Conservation (phyloP, 30 jellyfish, hydroid and myxozoan species). For the Phacellophora camtschatica region DNA sequence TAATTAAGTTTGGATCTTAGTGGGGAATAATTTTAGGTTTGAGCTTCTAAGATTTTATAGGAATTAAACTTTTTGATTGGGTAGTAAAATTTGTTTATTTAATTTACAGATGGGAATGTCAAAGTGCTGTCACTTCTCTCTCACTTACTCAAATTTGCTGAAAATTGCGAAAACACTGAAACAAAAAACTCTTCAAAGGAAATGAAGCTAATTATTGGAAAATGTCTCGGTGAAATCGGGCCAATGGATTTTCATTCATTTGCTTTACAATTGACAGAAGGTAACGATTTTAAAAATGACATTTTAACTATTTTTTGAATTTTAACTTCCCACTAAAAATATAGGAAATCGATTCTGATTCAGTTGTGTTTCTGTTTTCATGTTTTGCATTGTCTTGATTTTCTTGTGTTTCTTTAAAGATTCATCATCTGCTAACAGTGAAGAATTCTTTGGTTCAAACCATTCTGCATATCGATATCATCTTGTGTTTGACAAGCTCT, state of each 20-base stretch:
- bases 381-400: too few relatives aligned
- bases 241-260: conserved; percentile 56
- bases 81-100: not conserved
- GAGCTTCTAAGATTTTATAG: too few relatives aligned
- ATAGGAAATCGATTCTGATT: too few relatives aligned
- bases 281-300: too few relatives aligned
- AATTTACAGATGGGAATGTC: conserved; percentile 10
- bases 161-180: not conserved
- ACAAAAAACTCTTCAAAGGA: not conserved
- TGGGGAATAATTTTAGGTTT: too few relatives aligned
- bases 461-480: conserved; percentile 20
- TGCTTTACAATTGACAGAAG: conserved; percentile 44
- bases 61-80: too few relatives aligned
- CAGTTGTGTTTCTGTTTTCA: too few relatives aligned
- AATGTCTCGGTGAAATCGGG: conserved; percentile 58
- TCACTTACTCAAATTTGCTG: conserved; percentile 30
- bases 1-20: too few relatives aligned
- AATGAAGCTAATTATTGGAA: conserved; percentile 2
- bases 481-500: conserved; percentile 15
- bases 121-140: conserved; percentile 23
- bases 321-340: too few relatives aligned
- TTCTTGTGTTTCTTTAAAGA: not conserved
- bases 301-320: too few relatives aligned
- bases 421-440: not conserved
- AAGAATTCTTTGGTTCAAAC: conserved; percentile 49